Evolutionary conservation across 1,140 invertebrate genomes (phyloP), one percentile per base, ranked within the genome.

Genomic region (Theocolax elegans): DNA sequence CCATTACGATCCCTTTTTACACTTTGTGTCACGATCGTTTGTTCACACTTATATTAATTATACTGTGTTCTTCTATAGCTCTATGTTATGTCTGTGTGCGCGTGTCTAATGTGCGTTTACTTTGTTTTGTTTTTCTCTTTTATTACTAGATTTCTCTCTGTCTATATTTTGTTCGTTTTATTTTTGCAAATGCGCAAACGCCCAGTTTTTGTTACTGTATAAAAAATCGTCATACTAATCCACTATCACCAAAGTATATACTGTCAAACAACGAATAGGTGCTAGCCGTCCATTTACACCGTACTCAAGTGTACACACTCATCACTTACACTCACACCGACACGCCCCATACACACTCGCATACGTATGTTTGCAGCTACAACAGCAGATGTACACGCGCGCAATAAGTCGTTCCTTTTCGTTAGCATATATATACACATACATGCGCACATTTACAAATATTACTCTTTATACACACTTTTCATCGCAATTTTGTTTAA

Each of bases 401-500:
- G 17, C 17, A 2, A 13, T 0, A 27, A 53, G 49, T 3, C 42
- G 27, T 1, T 65, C 27, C 8, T 67, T 31, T 67, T 67, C 59
- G 1, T 38, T 13, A 19, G 9, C 25, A n/a, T n/a, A n/a, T n/a
- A n/a, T n/a, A n/a, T n/a, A n/a, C n/a, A n/a, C n/a, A n/a, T 46
- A 19, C 29, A n/a, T 21, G 13, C 29, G 19, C 29, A 35, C 29
- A n/a, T 49, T 23, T 59, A 23, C 25, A 62, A 48, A 58, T 44
- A 44, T 1, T 27, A 49, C 9, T 70, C 46, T 59, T 42, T n/a
- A 56, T 56, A 70, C 54, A 53, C 51, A 63, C 59, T 71, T 71
- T 70, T 64, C 38, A 64, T 71, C 56, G 53, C 58, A 40, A 71
- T 19, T 64, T 71, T 71, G 42, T 49, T 71, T 56, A 19, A 48